Evolutionary conservation across 2,888 invertebrate species (phyloP), one percentile per base, ranked within the genome.

Genomic region (Drosophila nr. perissopoda): DNA sequence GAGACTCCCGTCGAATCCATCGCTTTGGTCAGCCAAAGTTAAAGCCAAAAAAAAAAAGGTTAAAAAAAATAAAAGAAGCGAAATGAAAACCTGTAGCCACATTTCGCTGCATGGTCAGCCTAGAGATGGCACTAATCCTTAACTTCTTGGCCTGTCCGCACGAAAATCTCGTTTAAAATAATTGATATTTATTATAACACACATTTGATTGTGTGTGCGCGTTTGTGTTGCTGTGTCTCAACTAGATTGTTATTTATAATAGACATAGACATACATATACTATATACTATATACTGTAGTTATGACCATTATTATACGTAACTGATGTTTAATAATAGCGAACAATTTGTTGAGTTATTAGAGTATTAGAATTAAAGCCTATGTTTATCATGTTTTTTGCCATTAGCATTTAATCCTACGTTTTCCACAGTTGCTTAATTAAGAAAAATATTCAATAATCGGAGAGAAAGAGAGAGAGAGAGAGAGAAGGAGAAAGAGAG

Each of bases 1-100:
- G 63, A 59, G 66, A 66, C 66, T 61, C 64, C 74, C 79, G 82
- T 81, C 66, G 71, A 77, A 74, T 63, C 69, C 84, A 70, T 69
- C 75, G 78, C 81, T 73, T 65, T 79, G 78, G 78, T 79, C 78
- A 79, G 68, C 85, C 57, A 75, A 78, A 79, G 65, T 54, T 49
- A 67, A 67, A 80, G 57, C 46, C 25, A n/a, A n/a, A 64, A 77
- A 77, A 66, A 49, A 27, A 33, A 33, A 33, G 33, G 10, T 33
- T 11, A 11, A 10, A 10, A 31, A 31, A 33, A 57, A 42, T 11
- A 21, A 49, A 33, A 53, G 56, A 53, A 48, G 53, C 25, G 36
- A 56, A 36, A 63, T 48, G 57, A 71, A 88, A 89, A 84, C 83
- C 89, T 84, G 83, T 87, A 84, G 74, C 69, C 81, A 81, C 83